Evolutionary conservation across 2,113 vertebrate genomes (phyloP), one percentile per base, ranked within the genome.

Genomic region (Trematomus loennbergii): DNA sequence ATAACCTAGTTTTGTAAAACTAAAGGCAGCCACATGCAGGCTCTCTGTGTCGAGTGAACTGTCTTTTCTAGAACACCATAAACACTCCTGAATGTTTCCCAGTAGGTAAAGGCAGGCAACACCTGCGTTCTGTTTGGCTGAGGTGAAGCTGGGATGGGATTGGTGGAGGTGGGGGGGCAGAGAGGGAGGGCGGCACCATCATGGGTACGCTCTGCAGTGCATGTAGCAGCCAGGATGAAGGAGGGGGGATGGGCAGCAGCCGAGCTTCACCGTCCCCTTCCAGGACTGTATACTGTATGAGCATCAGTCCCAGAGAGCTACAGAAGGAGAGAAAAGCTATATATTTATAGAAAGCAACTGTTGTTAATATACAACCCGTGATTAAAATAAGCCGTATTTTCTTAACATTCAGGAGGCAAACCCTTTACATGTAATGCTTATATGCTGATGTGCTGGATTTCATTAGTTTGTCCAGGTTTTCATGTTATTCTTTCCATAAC

Each of bases 151-250:
- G 33, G 54, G 68, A 65, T 69, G 60, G 55, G 83, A 89, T 91
- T 89, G 84, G 66, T 75, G 83, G 84, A 78, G 70, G 45, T 63
- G 55, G 64, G 49, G 64, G 49, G 65, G 67, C 13, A 59, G 76
- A 63, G 65, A 68, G 72, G 77, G 72, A 55, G 73, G 76, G 73
- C 11, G 13, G 79, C 78, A 76, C 80, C 83, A 85, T 88, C 75
- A 46, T 48, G 40, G 88, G 75, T 72, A 58, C 50, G 84, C 86
- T 91, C 88, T 93, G 91, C 91, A 88, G 74, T 75, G 58, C 78
- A 74, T 71, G 78, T 52, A 85, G 78, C 69, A 78, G 84, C 69
- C 77, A 62, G 83, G 78, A 55, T 65, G 84, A 55, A 48, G 65
- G 43, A 76, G 77, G 74, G 83, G 86, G 88, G 36, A 85, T 78